Conservation (phyloP, 2,113 vertebrate genomes). For the Excalfactoria chinensis region DNA sequence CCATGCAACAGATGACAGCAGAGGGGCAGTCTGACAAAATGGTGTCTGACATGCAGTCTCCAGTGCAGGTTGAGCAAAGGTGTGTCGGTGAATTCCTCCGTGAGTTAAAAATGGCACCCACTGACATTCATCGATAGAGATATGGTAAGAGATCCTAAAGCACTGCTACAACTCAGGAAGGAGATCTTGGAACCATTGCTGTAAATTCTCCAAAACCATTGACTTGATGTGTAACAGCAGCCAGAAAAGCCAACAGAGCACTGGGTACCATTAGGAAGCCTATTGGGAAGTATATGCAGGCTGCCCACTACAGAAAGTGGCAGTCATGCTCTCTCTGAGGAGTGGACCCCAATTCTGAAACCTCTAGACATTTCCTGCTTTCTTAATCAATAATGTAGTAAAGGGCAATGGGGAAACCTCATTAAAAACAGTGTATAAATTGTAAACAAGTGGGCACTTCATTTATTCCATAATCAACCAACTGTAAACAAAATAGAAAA, state of each 20-base stretch:
- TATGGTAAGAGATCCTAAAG: background rate
- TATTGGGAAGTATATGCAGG: background rate
- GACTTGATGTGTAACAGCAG: background rate
- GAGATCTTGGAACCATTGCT: background rate
- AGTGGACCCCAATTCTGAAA: background rate
- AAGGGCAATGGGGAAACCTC: background rate
- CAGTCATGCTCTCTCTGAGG: background rate
- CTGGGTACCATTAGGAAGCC: background rate
- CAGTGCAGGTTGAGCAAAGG: too few relatives aligned
- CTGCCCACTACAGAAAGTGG: background rate
- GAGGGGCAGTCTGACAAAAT: too few relatives aligned
- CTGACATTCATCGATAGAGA: too few relatives aligned
- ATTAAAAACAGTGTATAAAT: background rate
- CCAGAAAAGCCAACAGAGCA: background rate
- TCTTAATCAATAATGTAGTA: background rate
- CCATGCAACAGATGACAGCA: too few relatives aligned
- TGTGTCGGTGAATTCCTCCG: too few relatives aligned
- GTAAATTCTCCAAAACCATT: background rate
- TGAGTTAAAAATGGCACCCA: too few relatives aligned
- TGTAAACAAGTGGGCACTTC: background rate
- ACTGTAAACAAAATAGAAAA: background rate
- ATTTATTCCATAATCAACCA: background rate
- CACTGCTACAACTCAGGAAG: background rate
- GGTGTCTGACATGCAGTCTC: too few relatives aligned
- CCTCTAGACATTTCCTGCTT: rapidly evolving